Conservation (phyloP, 2,797 vertebrate genomes). For the Astyanax mexicanus region DNA sequence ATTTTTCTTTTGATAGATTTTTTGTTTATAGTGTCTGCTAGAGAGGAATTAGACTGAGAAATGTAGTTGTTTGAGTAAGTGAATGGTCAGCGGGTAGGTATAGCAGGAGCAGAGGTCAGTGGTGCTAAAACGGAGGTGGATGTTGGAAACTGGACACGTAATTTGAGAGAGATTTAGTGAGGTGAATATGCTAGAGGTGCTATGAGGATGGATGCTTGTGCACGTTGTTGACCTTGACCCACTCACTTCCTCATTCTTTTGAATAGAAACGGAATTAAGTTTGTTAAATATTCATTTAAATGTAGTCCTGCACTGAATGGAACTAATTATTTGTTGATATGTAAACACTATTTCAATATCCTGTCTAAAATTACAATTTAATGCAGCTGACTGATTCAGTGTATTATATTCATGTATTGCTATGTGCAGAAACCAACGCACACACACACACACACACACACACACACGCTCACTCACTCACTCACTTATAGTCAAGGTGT, state of each 20-base stretch:
- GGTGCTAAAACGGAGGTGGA: constrained; percentile 10
- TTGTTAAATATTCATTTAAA: too few relatives aligned
- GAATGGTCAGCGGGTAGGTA: constrained; percentile 43
- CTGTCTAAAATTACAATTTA: too few relatives aligned
- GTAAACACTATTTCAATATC: too few relatives aligned
- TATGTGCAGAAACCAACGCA: neutral
- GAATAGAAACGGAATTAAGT: neutral
- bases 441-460: neutral
- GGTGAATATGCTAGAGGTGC: neutral
- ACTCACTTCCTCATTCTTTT: neutral
- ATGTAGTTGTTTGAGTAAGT: constrained; percentile 48
- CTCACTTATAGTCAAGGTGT: neutral
- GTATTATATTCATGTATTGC: too few relatives aligned
- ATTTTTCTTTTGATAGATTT: too few relatives aligned
- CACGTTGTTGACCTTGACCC: neutral
- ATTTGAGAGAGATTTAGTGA: neutral
- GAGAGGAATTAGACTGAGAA: constrained; percentile 53
- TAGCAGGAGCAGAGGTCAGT: constrained; percentile 49
- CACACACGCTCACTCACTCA: neutral
- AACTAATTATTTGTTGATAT: too few relatives aligned
- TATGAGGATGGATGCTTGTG: neutral
- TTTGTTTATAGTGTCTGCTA: constrained; percentile 18
- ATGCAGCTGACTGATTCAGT: too few relatives aligned
- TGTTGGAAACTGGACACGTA: neutral
- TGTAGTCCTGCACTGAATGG: too few relatives aligned